Percentiles rank a stretch among this genome's conserved stretches.
phyloP scores from a whole-genome alignment of 92 coral and sea anemone species.

The Epizoanthus scotinus region DNA sequence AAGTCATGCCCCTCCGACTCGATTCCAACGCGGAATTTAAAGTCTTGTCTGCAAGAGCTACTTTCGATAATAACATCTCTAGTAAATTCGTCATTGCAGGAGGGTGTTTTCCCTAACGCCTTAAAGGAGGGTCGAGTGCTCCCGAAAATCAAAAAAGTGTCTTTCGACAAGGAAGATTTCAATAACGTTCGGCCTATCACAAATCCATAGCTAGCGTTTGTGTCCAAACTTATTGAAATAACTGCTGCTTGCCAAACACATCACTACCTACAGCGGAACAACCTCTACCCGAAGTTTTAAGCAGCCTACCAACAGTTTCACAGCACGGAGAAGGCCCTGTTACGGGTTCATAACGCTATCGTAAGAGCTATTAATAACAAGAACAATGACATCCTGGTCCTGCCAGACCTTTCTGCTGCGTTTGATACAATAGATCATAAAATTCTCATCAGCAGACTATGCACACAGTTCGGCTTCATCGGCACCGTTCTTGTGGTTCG shows the following conservation, averaged over 20 bases:
- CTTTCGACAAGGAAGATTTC: not conserved
- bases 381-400: conserved; percentile 34
- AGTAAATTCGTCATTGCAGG: not conserved
- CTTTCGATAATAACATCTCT: not conserved
- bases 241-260: conserved; percentile 11
- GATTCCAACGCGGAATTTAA: conserved; percentile 39
- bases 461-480: conserved; percentile 36
- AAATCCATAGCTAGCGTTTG: not conserved
- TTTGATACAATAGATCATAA: conserved; percentile 27
- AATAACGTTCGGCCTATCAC: not conserved
- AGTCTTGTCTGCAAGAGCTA: conserved; percentile 31
- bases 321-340: conserved; percentile 17
- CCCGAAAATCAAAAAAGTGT: not conserved
- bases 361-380: conserved; percentile 23
- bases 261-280: not conserved
- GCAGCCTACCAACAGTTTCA: conserved; percentile 22
- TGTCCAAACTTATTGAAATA: conserved; percentile 4
- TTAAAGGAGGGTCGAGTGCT: not conserved
- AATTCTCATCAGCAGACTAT: conserved; percentile 32
- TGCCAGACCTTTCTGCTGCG: not conserved
- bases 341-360: conserved; percentile 41
- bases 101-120: conserved; percentile 1
- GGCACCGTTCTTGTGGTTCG: conserved; percentile 42
- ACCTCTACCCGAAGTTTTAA: conserved; percentile 1
- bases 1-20: conserved; percentile 15